These are phyloP conservation scores for Chrysogorgia sp. DNA, from an alignment of 92 coral and sea anemone genomes.

Conservation along the genomic window DNA sequence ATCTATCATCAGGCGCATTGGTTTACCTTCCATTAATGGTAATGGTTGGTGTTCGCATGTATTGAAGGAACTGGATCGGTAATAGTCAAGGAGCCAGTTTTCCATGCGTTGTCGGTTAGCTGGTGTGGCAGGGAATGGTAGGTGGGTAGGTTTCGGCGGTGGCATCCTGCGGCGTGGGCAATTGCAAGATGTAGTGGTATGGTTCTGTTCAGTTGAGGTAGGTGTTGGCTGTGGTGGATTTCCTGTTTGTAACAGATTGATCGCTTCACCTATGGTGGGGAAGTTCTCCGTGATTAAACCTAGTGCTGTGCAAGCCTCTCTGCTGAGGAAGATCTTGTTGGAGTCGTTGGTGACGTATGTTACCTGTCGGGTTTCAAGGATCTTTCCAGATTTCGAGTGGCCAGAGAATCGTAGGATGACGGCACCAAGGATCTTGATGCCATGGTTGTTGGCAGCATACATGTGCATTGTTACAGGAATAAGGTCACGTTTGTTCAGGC, in stretches of 20 bases:
- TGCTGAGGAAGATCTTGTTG: too few relatives aligned
- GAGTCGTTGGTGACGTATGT: constrained; percentile 54
- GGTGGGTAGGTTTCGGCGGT: constrained; percentile 40
- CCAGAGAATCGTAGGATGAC: constrained; percentile 65
- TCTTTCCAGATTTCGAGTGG: constrained; percentile 43
- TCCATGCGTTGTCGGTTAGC: constrained; percentile 42
- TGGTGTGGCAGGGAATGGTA: constrained; percentile 38
- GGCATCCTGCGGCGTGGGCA: constrained; percentile 40
- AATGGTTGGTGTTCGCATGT: constrained; percentile 61
- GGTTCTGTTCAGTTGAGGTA: neutral
- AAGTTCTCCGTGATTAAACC: constrained; percentile 48
- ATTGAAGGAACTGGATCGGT: constrained; percentile 31
- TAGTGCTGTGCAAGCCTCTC: constrained; percentile 59
- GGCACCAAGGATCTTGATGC: constrained; percentile 66
- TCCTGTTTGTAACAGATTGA: neutral
- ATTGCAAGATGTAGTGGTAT: constrained; percentile 19
- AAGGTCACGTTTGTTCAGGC: constrained; percentile 48
- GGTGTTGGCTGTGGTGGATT: neutral
- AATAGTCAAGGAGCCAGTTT: constrained; percentile 50
- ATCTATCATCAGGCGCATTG: constrained; percentile 53
- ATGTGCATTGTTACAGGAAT: constrained; percentile 64
- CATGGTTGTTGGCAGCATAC: constrained; percentile 72
- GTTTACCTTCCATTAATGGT: constrained; percentile 55
- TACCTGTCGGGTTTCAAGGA: constrained; percentile 54
- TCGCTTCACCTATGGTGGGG: too few relatives aligned